A percentile compares a stretch with the other conserved stretches of the same genome.
Conservation (phyloP, 2,113 vertebrate species). For the Callospermophilus lateralis region DNA sequence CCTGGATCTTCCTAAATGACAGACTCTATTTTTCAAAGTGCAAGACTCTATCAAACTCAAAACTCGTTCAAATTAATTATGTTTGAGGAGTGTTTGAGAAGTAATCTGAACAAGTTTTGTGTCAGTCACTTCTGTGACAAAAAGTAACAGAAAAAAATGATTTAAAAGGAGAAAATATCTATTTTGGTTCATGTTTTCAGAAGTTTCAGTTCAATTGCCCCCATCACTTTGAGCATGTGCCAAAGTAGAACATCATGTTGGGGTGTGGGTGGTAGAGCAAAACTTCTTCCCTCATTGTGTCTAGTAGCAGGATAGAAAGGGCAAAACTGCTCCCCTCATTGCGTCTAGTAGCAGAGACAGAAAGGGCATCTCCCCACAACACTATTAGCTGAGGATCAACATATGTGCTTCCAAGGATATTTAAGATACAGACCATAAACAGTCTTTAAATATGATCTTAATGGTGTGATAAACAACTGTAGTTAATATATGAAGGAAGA, state of each 20-base stretch:
- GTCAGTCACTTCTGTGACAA: neutral
- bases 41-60: neutral
- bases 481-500: neutral
- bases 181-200: neutral
- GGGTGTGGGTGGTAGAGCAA: neutral
- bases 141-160: neutral
- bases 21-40: neutral
- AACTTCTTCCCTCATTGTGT: too few species aligned
- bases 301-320: neutral
- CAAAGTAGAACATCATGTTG: neutral
- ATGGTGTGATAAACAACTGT: neutral
- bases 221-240: neutral
- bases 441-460: neutral
- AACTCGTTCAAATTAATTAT: neutral
- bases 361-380: neutral
- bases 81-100: neutral
- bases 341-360: neutral
- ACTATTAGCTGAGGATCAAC: neutral
- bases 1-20: neutral
- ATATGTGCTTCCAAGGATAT: neutral
- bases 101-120: neutral
- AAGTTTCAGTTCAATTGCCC: neutral
- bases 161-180: neutral
- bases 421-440: neutral
- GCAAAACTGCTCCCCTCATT: too few species aligned